Evolutionary conservation across 2,797 vertebrate genomes (phyloP), one percentile per base, ranked within the genome.

Genomic region (Microctenopoma steveboyesi): DNA sequence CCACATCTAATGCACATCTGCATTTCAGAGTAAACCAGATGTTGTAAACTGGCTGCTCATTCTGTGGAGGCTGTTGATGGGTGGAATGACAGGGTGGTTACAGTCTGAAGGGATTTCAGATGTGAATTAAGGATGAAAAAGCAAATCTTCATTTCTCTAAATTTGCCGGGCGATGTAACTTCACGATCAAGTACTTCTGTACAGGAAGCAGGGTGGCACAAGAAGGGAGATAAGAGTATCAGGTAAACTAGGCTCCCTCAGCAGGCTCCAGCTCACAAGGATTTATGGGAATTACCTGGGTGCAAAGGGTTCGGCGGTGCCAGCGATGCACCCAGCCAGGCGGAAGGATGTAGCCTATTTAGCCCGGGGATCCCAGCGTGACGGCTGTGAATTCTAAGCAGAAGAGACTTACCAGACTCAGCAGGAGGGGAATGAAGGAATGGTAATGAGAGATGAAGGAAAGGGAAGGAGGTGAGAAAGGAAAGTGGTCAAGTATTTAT

Each of bases 211-310:
- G 10, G 4, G 6, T 45, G 12, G n/a, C 5, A 30, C 0, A 1
- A 13, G 28, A 11, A 4, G 7, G 18, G 12, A 35, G 42, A 2
- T 5, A 45, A 42, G 14, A 8, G 22, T 42, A 51, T 46, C n/a
- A 13, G 1, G 39, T 5, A 33, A 50, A 55, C 1, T 0, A 30
- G 30, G 46, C 27, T 69, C 52, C 39, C 46, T 56, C 60, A 50
- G 69, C 10, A 49, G 33, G 37, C 68, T 63, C 59, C 69, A 56
- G 40, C 59, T 84, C 46, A 9, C 74, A 45, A 45, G 54, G 76
- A 28, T 46, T 82, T 42, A 51, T 69, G 75, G 60, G 79, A 75
- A 74, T 74, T 69, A 90, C 81, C 84, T 77, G 74, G 25, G 33
- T 83, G 56, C 51, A 45, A 76, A 22, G 25, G 46, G 50, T 53